phyloP scores from a whole-genome alignment of 2,888 invertebrate genomes.

The Coelopa pilipes region DNA sequence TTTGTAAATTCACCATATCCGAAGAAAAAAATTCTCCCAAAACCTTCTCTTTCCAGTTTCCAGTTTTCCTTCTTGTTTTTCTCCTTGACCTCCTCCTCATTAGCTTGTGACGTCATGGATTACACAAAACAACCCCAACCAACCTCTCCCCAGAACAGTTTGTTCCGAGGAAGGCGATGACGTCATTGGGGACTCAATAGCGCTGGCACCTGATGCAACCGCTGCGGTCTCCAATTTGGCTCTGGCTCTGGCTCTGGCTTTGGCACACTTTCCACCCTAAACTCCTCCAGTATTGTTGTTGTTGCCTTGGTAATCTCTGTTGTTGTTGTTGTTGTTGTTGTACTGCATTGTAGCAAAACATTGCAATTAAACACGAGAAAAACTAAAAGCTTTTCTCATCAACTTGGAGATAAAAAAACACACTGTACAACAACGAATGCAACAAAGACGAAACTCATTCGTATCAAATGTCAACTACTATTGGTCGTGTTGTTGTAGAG shows the following conservation, averaged over 20 bases:
- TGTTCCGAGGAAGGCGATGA: no score
- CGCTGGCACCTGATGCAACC: constrained; percentile 3
- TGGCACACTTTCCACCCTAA: constrained; percentile 12
- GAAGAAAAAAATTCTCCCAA: no score
- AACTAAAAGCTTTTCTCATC: not conserved
- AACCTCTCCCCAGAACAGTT: no score
- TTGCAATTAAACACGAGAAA: not conserved
- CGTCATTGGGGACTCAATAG: no score
- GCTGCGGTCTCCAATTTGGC: not conserved
- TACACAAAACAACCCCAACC: no score
- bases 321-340: no score
- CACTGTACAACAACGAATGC: not conserved
- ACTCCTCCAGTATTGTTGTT: not conserved
- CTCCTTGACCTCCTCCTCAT: no score
- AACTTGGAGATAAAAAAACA: not conserved
- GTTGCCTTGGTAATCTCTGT: no score
- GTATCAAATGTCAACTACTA: constrained; percentile 10
- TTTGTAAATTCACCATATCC: no score
- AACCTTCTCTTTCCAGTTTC: no score
- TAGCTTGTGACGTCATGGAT: no score
- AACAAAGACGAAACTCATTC: not conserved
- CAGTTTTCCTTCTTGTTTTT: no score
- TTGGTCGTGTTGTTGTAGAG: not conserved
- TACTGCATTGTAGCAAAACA: not conserved
- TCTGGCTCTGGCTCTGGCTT: constrained; percentile 18